A percentile compares a stretch with the other conserved stretches of the same genome.
phyloP scores from a whole-genome alignment of 2,113 vertebrate genomes.

The Tichodroma muraria region DNA sequence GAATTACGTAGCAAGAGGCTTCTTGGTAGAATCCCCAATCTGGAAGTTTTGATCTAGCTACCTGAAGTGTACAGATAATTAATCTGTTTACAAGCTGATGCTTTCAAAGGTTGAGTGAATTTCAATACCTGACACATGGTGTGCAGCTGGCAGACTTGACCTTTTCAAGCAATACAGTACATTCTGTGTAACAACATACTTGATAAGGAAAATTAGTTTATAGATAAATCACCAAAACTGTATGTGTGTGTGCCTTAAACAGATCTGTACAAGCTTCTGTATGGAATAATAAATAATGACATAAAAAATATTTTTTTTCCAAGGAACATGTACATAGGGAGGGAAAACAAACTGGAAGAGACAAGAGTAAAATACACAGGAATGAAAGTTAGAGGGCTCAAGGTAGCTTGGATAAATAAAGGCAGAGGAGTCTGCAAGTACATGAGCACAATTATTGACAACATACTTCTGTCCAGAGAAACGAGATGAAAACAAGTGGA shows the following conservation, averaged over 20 bases:
- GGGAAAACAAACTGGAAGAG: not conserved
- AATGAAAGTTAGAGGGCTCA: not conserved
- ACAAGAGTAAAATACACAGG: not conserved
- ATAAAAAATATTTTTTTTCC: not conserved
- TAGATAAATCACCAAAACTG: not conserved
- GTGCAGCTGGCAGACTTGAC: not conserved
- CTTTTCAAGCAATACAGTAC: not conserved
- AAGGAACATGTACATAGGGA: accelerated
- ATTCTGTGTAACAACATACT: not conserved
- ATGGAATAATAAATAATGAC: not conserved
- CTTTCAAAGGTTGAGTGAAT: not conserved
- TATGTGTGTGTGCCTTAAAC: not conserved
- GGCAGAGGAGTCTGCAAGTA: not conserved
- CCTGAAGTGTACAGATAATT: not conserved
- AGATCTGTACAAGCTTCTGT: not conserved
- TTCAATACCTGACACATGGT: not conserved
- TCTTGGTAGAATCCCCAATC: not conserved
- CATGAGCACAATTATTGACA: not conserved
- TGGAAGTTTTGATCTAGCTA: not conserved
- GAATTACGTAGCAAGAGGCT: not conserved
- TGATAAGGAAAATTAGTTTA: not conserved
- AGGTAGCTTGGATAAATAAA: not conserved
- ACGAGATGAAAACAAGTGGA: not conserved
- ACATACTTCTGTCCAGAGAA: not conserved
- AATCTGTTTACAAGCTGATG: not conserved